These are phyloP conservation scores for Cyprinus carpio DNA, from an alignment of 2,113 vertebrate species.

Conservation along the genomic window DNA sequence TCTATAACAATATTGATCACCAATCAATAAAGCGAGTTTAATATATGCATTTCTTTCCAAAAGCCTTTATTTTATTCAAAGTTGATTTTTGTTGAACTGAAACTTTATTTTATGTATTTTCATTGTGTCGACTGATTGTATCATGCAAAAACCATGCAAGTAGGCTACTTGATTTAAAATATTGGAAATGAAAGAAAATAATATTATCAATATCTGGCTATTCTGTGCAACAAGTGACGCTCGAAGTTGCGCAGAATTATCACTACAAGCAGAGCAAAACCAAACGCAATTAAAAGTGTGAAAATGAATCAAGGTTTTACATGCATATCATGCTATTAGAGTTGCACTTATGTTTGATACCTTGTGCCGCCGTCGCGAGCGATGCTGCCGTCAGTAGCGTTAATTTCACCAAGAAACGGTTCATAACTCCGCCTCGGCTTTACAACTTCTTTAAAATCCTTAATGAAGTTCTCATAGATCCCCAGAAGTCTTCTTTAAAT, in stretches of 20 bases:
- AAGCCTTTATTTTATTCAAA: too few species aligned
- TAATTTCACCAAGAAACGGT: conserved; percentile 80
- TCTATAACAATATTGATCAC: not conserved
- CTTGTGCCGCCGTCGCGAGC: conserved; percentile 77
- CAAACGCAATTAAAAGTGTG: not conserved
- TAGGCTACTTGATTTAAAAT: not conserved
- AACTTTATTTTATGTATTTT: too few species aligned
- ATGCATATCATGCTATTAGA: not conserved
- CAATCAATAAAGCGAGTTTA: not conserved
- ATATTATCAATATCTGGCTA: not conserved
- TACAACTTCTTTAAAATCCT: conserved; percentile 70
- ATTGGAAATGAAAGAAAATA: not conserved
- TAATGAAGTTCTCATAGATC: conserved; percentile 77
- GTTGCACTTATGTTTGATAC: conserved; percentile 62
- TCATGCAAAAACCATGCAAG: not conserved
- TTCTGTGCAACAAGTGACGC: conserved; percentile 1
- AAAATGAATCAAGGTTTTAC: not conserved
- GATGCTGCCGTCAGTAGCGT: conserved; percentile 64
- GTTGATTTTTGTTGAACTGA: too few species aligned
- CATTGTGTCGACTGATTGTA: not conserved
- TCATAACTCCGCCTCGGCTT: conserved; percentile 85
- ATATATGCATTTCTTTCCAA: too few species aligned
- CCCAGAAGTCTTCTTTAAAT: conserved; percentile 53
- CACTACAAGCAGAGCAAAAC: not conserved
- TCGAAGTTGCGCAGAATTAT: not conserved